A percentile compares a stretch with the other conserved stretches of the same genome.
Evolutionary conservation across 2,797 vertebrate genomes (phyloP).

Genomic region (Leptoclinus maculatus): DNA sequence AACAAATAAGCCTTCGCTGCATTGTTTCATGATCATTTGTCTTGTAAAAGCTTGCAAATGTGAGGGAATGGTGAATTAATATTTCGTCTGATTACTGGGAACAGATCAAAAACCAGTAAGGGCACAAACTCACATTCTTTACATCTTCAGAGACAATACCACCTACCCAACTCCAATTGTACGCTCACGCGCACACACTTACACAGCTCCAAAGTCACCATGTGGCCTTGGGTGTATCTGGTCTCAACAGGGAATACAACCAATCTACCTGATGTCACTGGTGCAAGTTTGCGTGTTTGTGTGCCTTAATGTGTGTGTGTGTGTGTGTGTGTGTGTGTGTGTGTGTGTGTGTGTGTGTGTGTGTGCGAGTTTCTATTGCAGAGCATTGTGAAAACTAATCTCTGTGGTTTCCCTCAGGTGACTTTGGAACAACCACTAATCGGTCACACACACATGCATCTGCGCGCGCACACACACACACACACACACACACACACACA

Average conservation of each 20-base stretch:
- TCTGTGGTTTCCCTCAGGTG: slow-evolving; percentile 63
- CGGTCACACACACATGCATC: slow-evolving; percentile 41
- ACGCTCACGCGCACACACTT: background rate
- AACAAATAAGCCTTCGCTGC: slow-evolving; percentile 24
- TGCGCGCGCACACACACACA: background rate
- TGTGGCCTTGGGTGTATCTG: slow-evolving; percentile 57
- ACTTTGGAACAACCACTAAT: slow-evolving; percentile 68
- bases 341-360: background rate
- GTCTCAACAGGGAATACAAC: slow-evolving; percentile 59
- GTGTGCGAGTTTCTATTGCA: slow-evolving; percentile 27
- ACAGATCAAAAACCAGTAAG: slow-evolving; percentile 7
- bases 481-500: slow-evolving; percentile 5
- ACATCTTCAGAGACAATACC: slow-evolving; percentile 8
- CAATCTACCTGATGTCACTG: slow-evolving; percentile 61
- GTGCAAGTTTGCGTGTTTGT: slow-evolving; percentile 24
- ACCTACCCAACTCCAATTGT: slow-evolving; percentile 12
- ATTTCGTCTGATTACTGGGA: slow-evolving; percentile 17
- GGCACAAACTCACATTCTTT: slow-evolving; percentile 1
- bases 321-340: background rate
- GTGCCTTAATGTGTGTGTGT: background rate
- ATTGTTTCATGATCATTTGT: slow-evolving; percentile 12
- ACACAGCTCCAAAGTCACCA: slow-evolving; percentile 51
- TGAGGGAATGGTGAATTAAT: slow-evolving; percentile 19
- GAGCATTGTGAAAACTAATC: slow-evolving; percentile 61
- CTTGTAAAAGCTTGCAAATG: slow-evolving; percentile 6